Conservation (phyloP, 2,797 vertebrate species). For the Rhinatrema bivittatum region DNA sequence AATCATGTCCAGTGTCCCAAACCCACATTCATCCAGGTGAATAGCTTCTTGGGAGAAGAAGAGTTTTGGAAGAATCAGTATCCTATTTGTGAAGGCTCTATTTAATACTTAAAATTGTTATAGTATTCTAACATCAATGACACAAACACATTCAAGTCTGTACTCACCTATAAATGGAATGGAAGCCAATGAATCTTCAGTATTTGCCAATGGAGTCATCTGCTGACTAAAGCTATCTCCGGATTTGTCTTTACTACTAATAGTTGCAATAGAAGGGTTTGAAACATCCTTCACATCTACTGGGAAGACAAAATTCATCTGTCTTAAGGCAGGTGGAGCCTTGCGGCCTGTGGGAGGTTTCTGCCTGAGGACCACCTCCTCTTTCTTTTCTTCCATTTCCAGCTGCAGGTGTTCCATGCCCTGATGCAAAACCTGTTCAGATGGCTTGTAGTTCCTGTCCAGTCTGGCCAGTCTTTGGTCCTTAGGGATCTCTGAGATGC, state of each 20-base stretch:
- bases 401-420: slow-evolving; percentile 25
- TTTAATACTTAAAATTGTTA: too few species aligned
- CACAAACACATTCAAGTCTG: too few species aligned
- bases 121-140: too few species aligned
- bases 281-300: slow-evolving; percentile 67
- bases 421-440: slow-evolving; percentile 8
- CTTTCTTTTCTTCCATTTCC: slow-evolving; percentile 44
- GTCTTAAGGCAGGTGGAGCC: slow-evolving; percentile 54
- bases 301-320: slow-evolving; percentile 74
- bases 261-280: slow-evolving; percentile 50
- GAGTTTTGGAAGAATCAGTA: too few species aligned
- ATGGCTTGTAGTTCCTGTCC: slow-evolving; percentile 43
- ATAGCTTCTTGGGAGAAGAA: too few species aligned
- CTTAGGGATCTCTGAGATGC: slow-evolving; percentile 14
- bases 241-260: slow-evolving; percentile 27
- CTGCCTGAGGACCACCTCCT: slow-evolving; percentile 85
- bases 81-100: too few species aligned
- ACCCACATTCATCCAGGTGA: too few species aligned
- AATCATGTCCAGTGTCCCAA: too few species aligned
- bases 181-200: slow-evolving; percentile 88
- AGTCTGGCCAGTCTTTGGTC: slow-evolving; percentile 59
- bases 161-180: slow-evolving; percentile 97
- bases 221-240: slow-evolving; percentile 55
- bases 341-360: slow-evolving; percentile 87
- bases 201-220: slow-evolving; percentile 65